A percentile compares a stretch with the other conserved stretches of the same genome.
Evolutionary conservation across 2,888 invertebrate genomes (phyloP).

Genomic region (Chouioia cunea): DNA sequence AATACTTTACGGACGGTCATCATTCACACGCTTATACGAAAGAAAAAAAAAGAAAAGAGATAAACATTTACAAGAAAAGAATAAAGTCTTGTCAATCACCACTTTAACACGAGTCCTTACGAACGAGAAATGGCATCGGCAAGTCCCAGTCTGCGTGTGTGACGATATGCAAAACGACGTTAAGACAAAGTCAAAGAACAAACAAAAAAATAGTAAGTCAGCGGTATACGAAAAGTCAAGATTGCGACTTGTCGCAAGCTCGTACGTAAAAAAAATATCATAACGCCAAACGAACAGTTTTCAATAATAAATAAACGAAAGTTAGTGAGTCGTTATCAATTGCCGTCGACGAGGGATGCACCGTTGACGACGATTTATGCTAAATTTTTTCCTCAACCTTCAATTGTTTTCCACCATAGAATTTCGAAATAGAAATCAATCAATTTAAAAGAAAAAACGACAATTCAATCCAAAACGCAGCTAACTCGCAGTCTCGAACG

Average conservation of each 20-base stretch:
- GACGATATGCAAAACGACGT: slow-evolving; percentile 52
- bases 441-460: too few species aligned
- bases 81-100: slow-evolving; percentile 41
- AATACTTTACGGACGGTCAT: slow-evolving; percentile 45
- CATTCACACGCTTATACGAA: slow-evolving; percentile 22
- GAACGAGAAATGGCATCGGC: slow-evolving; percentile 43
- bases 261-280: slow-evolving; percentile 13
- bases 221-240: slow-evolving; percentile 17
- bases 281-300: slow-evolving; percentile 16
- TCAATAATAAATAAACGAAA: not conserved
- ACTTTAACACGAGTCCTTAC: slow-evolving; percentile 40
- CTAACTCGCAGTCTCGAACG: too few species aligned
- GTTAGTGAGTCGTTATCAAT: slow-evolving; percentile 17
- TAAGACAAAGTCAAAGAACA: slow-evolving; percentile 41
- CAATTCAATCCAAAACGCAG: too few species aligned
- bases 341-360: slow-evolving; percentile 12
- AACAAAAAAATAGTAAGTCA: slow-evolving; percentile 27
- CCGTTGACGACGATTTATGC: too few species aligned
- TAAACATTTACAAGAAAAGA: too few species aligned
- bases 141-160: slow-evolving; percentile 39
- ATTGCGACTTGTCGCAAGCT: not conserved
- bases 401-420: too few species aligned
- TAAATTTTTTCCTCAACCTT: too few species aligned
- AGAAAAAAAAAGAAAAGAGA: slow-evolving; percentile 19
- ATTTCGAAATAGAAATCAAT: too few species aligned